Evolutionary conservation across 35 echinoderm and acorn worm species (phyloP).

Genomic region (Amphiura filiformis): DNA sequence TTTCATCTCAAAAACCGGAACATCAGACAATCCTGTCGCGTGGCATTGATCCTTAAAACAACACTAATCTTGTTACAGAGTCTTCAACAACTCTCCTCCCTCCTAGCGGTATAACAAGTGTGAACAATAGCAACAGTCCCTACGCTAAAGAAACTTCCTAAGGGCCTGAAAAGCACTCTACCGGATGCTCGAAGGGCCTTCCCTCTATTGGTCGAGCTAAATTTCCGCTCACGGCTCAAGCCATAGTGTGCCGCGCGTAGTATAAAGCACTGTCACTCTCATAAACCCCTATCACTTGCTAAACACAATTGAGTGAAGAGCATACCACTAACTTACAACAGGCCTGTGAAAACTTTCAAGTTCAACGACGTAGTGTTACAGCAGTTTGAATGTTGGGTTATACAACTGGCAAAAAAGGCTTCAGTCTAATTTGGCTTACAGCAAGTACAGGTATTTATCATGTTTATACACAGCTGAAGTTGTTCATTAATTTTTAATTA

Average conservation of each 20-base stretch:
- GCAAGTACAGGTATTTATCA: background rate
- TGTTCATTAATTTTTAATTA: conserved; percentile 4
- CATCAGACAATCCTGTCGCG: background rate
- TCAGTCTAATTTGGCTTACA: background rate
- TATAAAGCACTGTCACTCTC: background rate
- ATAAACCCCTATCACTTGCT: background rate
- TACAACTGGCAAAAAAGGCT: background rate
- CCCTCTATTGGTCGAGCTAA: background rate
- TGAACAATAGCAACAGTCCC: background rate
- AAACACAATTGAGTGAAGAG: background rate
- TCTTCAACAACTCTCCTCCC: background rate
- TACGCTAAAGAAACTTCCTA: background rate
- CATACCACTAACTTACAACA: no score
- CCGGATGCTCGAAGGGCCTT: background rate
- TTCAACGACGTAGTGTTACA: background rate
- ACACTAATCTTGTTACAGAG: background rate
- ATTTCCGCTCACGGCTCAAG: background rate
- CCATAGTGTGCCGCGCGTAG: background rate
- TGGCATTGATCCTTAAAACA: background rate
- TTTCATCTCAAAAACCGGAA: no score
- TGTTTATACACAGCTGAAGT: no score
- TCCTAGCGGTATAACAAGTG: background rate
- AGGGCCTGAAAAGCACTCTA: background rate
- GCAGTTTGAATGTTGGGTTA: conserved; percentile 3
- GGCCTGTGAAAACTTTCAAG: no score